These are phyloP conservation scores for Hemibagrus wyckioides DNA, from an alignment of 2,113 vertebrate species.

Conservation along the genomic window DNA sequence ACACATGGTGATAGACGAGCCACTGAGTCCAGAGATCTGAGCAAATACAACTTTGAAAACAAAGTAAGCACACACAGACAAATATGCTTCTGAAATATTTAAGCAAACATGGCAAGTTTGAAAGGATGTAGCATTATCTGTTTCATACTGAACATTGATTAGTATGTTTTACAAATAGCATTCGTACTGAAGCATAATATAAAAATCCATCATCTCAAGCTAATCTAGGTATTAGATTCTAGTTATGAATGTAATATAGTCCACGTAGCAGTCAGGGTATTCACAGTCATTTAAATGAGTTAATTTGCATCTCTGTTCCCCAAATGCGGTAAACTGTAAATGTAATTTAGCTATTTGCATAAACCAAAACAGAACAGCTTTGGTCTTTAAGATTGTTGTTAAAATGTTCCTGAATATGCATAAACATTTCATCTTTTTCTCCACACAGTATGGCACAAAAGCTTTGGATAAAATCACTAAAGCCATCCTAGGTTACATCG, in stretches of 20 bases:
- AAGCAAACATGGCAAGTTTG: background rate
- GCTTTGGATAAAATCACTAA: slow-evolving; percentile 89
- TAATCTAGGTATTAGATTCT: background rate
- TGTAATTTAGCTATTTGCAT: background rate
- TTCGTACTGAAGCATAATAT: background rate
- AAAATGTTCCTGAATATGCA: background rate
- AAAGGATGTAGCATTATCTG: background rate
- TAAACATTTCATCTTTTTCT: slow-evolving; percentile 6
- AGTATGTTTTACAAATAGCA: background rate
- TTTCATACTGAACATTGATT: background rate
- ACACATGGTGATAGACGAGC: slow-evolving; percentile 94
- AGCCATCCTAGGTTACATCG: slow-evolving; percentile 85
- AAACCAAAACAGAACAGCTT: background rate
- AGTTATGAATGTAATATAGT: background rate
- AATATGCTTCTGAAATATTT: background rate
- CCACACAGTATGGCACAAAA: slow-evolving; percentile 87
- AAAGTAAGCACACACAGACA: slow-evolving; percentile 75
- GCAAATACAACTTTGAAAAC: slow-evolving; percentile 99
- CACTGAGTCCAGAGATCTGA: slow-evolving; percentile 93
- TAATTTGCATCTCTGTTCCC: background rate
- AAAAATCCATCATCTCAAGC: background rate
- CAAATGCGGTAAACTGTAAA: background rate
- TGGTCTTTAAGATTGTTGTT: background rate
- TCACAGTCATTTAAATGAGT: background rate
- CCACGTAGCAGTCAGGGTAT: background rate